Conservation (phyloP, 1,140 invertebrate genomes). For the Cyclargus thomasi region DNA sequence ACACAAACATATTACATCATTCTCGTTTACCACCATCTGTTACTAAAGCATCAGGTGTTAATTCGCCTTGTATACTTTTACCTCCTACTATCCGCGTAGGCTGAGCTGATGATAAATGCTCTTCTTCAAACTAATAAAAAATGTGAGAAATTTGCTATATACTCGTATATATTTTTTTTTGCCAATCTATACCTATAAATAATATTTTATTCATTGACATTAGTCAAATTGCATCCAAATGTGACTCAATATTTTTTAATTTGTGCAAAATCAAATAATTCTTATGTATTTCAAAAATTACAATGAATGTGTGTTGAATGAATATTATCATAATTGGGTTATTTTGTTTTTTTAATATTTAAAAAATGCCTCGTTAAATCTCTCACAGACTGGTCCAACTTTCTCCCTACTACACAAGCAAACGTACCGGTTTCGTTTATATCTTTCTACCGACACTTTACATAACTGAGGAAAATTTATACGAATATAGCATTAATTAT, state of each 20-base stretch:
- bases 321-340: not conserved
- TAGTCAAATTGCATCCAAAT: too few relatives aligned
- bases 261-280: too few relatives aligned
- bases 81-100: not conserved
- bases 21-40: not conserved
- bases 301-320: too few relatives aligned
- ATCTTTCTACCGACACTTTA: conserved; percentile 6
- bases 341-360: not conserved
- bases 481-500: not conserved
- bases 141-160: too few relatives aligned
- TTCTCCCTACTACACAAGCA: conserved; percentile 1
- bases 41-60: not conserved
- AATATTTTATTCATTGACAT: too few relatives aligned
- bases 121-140: too few relatives aligned
- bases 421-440: not conserved
- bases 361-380: not conserved
- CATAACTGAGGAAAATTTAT: conserved; percentile 11
- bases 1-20: not conserved
- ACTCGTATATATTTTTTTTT: too few relatives aligned
- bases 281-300: too few relatives aligned
- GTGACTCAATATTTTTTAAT: too few relatives aligned
- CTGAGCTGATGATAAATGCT: too few relatives aligned
- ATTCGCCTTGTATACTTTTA: not conserved
- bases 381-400: conserved; percentile 1
- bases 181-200: too few relatives aligned